Percentiles rank a stretch among this genome's conserved stretches.
These are phyloP conservation scores for Ophion costatus DNA, from an alignment of 2,888 invertebrate species.

Conservation along the genomic window DNA sequence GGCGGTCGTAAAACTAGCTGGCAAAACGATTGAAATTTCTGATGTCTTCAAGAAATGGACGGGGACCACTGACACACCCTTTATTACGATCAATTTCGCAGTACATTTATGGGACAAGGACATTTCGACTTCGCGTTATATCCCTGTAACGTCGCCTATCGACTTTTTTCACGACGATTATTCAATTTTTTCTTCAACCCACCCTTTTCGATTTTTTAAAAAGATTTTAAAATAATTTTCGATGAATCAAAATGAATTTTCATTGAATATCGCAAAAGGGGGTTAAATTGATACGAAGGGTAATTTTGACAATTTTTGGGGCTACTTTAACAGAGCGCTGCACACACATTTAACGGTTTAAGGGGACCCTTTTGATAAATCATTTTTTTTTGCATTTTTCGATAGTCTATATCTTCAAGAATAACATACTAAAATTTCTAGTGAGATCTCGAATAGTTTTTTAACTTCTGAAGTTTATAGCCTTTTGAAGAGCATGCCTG, in stretches of 20 bases:
- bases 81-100: slow-evolving; percentile 22
- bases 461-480: no score
- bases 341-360: no score
- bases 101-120: not conserved
- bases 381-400: no score
- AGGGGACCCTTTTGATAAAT: no score
- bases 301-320: no score
- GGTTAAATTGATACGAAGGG: no score
- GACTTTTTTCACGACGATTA: not conserved
- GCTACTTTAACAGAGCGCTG: no score
- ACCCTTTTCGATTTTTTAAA: not conserved
- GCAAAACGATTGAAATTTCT: slow-evolving; percentile 40
- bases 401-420: no score
- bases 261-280: not conserved
- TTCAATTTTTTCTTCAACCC: not conserved
- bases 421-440: no score
- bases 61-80: slow-evolving; percentile 41
- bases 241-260: not conserved
- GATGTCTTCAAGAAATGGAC: slow-evolving; percentile 5
- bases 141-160: not conserved
- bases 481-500: no score
- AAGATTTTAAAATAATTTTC: not conserved
- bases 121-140: not conserved
- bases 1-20: slow-evolving; percentile 25
- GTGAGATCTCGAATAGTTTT: no score